Percentiles rank a stretch among this genome's conserved stretches.
These are phyloP conservation scores for Anagyrus pseudococci DNA, from an alignment of 2,888 invertebrate genomes.

Conservation along the genomic window DNA sequence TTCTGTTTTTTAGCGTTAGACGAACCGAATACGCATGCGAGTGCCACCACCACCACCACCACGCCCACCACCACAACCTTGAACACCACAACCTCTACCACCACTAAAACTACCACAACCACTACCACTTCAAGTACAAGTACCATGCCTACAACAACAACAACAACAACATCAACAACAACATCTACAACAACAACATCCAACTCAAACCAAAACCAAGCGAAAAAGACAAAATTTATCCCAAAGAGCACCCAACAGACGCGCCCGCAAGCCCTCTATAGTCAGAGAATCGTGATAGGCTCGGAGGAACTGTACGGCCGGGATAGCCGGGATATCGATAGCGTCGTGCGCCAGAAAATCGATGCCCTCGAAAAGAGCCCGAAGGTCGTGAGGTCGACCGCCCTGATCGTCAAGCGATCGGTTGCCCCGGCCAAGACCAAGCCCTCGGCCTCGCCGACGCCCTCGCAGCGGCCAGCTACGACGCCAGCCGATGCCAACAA, in stretches of 20 bases:
- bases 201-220: conserved; percentile 41
- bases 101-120: conserved; percentile 38
- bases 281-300: conserved; percentile 60
- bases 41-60: conserved; percentile 51
- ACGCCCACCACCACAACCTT: conserved; percentile 51
- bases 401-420: conserved; percentile 58
- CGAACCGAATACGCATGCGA: conserved; percentile 60
- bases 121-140: conserved; percentile 47
- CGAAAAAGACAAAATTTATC: conserved; percentile 57
- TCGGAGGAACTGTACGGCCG: conserved; percentile 54
- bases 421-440: conserved; percentile 47
- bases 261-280: conserved; percentile 56
- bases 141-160: conserved; percentile 40
- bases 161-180: background rate
- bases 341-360: conserved; percentile 56
- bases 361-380: conserved; percentile 55
- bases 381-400: conserved; percentile 57
- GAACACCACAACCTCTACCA: conserved; percentile 46
- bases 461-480: background rate
- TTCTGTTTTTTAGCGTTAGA: conserved; percentile 61
- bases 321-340: conserved; percentile 56
- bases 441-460: conserved; percentile 11
- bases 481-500: background rate
- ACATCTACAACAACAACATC: conserved; percentile 12
- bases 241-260: conserved; percentile 53